Base-by-base conservation (phyloP, 1,140 invertebrate genomes). In the Zaprionus tsacasi region DNA sequence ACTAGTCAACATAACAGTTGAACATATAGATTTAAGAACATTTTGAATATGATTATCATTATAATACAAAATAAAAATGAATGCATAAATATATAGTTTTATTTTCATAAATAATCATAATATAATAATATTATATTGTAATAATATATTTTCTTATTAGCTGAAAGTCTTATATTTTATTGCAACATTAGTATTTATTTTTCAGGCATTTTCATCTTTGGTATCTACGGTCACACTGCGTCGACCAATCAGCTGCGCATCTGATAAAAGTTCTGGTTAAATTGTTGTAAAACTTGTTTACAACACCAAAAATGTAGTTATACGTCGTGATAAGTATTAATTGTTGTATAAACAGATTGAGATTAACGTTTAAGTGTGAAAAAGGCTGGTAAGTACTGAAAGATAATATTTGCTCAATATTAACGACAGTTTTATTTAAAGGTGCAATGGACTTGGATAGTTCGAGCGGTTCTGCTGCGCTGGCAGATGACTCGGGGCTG, bases 401-500 rank as follows among this genome's bases (percentile, higher is more conserved):
- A 45, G 25, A 15, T 13, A n/a, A 11, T 33, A 7, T 56, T 40
- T 43, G 30, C 65, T 30, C 45, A 55, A 57, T 38, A 30, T 17
- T 64, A 11, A 57, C 15, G 33, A 48, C 50, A 57, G 40, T 38
- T 7, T 30, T 38, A 13, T 64, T 56, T 43, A 10, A 25, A 78
- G 58, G 8, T 25, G 65, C 54, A 58, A 86, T 82, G 82, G 82
- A 87, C 7, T 71, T 63, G 1, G 76, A 77, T n/a, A 66, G 57
- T 55, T 65, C 60, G 8, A 25, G 59, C 12, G 60, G 59, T 52
- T 66, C 40, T 55, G 69, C 57, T 33, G 56, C 54, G 25, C 65
- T 72, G 70, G 73, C 75, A 56, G 85, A 88, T 57, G 85, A 88
- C 30, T 88, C 85, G 27, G 85, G 85, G 5, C 52, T 81, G 27